A percentile compares a stretch with the other conserved stretches of the same genome.
Conservation (phyloP, 2,113 vertebrate species). For the Phrynosoma platyrhinos region DNA sequence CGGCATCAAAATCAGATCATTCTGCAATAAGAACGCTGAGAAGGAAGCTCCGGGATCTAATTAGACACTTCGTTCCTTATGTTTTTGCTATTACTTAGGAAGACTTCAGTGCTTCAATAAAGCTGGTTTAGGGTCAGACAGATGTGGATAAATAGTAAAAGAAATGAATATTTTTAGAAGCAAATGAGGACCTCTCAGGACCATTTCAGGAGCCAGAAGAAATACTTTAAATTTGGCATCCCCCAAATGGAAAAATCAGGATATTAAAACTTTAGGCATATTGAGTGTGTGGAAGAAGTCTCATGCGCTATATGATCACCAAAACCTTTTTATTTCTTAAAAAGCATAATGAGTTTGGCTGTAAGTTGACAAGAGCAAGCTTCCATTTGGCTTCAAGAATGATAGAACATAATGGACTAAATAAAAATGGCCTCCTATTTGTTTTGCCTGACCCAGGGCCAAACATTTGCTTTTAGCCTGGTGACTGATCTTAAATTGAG, state of each 20-base stretch:
- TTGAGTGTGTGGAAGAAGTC: no score
- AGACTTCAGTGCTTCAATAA: conserved; percentile 30
- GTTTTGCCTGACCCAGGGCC: no score
- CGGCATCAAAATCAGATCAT: conserved; percentile 47
- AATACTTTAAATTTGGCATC: not conserved
- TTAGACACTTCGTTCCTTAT: conserved; percentile 33
- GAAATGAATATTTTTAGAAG: not conserved
- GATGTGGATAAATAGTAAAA: rapidly evolving
- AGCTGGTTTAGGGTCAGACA: rapidly evolving
- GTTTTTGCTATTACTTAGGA: conserved; percentile 32
- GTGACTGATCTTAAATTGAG: no score
- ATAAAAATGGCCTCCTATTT: no score
- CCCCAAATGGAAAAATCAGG: not conserved
- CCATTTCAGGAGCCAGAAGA: not conserved
- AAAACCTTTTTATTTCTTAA: no score
- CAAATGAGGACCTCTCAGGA: not conserved
- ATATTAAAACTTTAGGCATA: not conserved
- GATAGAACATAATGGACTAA: no score
- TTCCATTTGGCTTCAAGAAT: no score
- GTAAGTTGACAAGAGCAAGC: no score
- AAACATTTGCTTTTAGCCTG: no score
- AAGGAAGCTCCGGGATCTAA: conserved; percentile 34
- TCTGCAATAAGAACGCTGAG: not conserved
- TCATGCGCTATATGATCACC: no score
- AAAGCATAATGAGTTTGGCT: no score